These are phyloP conservation scores for Heterotilapia buettikoferi DNA, from an alignment of 2,113 vertebrate species.

Conservation along the genomic window DNA sequence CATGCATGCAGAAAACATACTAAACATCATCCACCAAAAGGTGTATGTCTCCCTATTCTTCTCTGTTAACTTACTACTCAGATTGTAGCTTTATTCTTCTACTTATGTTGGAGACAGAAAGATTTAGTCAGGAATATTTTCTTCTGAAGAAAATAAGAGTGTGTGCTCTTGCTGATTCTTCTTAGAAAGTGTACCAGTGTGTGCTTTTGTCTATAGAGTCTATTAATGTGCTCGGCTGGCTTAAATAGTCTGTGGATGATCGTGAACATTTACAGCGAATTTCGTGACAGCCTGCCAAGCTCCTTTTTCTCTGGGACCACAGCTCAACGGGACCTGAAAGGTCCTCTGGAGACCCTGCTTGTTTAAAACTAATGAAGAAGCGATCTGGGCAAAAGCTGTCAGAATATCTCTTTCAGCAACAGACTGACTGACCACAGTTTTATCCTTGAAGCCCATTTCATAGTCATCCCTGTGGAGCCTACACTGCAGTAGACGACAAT, in stretches of 20 bases:
- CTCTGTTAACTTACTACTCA: neutral
- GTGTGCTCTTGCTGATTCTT: neutral
- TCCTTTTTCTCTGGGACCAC: neutral
- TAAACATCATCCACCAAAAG: neutral
- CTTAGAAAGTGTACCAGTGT: neutral
- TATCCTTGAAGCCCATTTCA: neutral
- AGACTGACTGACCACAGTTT: neutral
- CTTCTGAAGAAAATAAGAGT: neutral
- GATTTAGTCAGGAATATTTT: neutral
- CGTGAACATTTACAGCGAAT: neutral
- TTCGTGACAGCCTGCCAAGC: neutral
- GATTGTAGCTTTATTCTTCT: neutral
- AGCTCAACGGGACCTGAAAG: neutral
- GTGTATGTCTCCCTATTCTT: neutral
- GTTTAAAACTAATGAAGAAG: neutral
- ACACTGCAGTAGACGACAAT: rapidly evolving
- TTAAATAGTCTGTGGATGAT: neutral
- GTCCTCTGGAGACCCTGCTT: neutral
- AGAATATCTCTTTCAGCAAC: neutral
- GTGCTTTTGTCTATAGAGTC: neutral
- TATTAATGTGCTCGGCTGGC: neutral
- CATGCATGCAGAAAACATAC: neutral
- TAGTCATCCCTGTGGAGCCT: neutral
- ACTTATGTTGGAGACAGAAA: neutral
- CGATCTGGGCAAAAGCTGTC: neutral